Percentiles rank a stretch among this genome's conserved stretches.
These are phyloP conservation scores for Phasianus colchicus DNA, from an alignment of 2,113 vertebrate genomes.

Conservation along the genomic window DNA sequence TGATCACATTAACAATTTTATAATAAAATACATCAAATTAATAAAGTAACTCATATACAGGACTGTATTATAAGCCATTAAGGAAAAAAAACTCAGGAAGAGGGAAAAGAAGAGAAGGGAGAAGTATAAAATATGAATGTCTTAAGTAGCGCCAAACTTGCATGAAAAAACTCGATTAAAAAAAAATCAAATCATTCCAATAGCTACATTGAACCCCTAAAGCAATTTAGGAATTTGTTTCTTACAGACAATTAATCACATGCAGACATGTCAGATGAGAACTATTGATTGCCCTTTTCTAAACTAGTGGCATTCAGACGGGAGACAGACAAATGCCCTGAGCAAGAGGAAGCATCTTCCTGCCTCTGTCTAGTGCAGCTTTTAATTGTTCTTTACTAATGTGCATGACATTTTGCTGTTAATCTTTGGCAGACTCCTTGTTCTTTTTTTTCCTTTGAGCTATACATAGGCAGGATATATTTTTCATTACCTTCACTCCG, in stretches of 20 bases:
- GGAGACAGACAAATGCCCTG: slow-evolving; percentile 89
- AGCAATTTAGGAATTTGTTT: slow-evolving; percentile 85
- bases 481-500: slow-evolving; percentile 89
- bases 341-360: slow-evolving; percentile 79
- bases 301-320: slow-evolving; percentile 89
- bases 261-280: slow-evolving; percentile 87
- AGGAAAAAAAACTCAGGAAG: background rate
- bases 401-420: slow-evolving; percentile 85
- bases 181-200: slow-evolving; percentile 76
- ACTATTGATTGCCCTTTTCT: slow-evolving; percentile 94
- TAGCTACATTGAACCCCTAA: slow-evolving; percentile 78
- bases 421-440: slow-evolving; percentile 76
- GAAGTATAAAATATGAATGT: slow-evolving; percentile 39
- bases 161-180: slow-evolving; percentile 64
- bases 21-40: slow-evolving; percentile 29
- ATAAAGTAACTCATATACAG: slow-evolving; percentile 32
- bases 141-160: slow-evolving; percentile 60
- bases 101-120: background rate
- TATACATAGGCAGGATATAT: slow-evolving; percentile 58
- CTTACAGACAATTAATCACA: slow-evolving; percentile 89
- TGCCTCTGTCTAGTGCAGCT: slow-evolving; percentile 78
- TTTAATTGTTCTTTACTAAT: slow-evolving; percentile 91
- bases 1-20: background rate
- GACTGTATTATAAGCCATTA: background rate
- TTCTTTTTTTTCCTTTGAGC: slow-evolving; percentile 52